These are phyloP conservation scores for Balaeniceps rex DNA, from an alignment of 2,113 vertebrate species.

Conservation along the genomic window DNA sequence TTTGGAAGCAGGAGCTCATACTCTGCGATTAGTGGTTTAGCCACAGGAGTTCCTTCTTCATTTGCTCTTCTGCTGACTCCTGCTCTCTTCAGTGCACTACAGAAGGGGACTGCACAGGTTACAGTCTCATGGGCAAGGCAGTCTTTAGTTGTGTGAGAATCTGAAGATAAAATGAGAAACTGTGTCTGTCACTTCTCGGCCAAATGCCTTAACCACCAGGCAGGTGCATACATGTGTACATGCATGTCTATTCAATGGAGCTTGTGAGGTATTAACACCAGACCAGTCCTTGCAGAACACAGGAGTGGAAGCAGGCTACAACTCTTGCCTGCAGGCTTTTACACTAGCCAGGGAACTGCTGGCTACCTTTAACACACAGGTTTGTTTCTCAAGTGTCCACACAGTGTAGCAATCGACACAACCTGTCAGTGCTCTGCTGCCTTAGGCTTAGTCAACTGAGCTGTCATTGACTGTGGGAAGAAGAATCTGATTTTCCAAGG, in stretches of 20 bases:
- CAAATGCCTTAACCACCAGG: neutral
- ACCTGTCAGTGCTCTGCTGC: neutral
- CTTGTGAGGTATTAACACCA: neutral
- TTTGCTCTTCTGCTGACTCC: neutral
- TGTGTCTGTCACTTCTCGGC: neutral
- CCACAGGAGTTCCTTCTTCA: neutral
- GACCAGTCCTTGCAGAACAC: neutral
- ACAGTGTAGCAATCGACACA: neutral
- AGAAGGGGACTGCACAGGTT: neutral
- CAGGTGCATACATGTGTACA: fast-evolving
- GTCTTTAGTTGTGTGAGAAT: neutral
- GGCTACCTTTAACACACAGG: neutral
- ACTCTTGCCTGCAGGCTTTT: neutral
- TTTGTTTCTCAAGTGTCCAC: neutral
- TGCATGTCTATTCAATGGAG: neutral
- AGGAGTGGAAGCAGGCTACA: neutral
- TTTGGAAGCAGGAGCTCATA: neutral
- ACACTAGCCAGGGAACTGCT: neutral
- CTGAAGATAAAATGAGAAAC: neutral
- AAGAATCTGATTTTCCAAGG: neutral
- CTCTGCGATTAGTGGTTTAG: neutral
- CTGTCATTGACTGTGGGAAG: neutral
- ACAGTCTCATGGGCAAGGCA: neutral
- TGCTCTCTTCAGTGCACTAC: neutral
- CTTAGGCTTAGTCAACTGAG: neutral